A percentile compares a stretch with the other conserved stretches of the same genome.
These are phyloP conservation scores for Strigamia transsilvanica DNA, from an alignment of 2,888 invertebrate species.

Conservation along the genomic window DNA sequence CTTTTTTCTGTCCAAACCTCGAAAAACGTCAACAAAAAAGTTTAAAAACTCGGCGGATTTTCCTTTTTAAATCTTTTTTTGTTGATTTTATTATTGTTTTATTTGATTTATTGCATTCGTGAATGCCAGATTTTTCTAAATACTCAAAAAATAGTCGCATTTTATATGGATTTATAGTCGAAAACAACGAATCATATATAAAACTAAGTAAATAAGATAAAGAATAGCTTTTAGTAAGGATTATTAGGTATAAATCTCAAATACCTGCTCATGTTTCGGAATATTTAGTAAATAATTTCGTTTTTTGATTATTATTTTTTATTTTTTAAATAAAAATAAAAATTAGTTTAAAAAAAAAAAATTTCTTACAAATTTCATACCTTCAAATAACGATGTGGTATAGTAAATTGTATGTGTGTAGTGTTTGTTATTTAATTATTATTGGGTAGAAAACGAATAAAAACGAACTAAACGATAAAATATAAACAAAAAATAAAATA, in stretches of 20 bases:
- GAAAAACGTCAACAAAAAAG: neutral
- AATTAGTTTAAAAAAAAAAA: neutral
- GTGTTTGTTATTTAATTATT: slow-evolving; percentile 3
- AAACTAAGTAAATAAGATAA: neutral
- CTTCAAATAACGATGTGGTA: neutral
- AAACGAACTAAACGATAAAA: neutral
- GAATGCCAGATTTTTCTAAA: neutral
- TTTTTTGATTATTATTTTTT: neutral
- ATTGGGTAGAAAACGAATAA: neutral
- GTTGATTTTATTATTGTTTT: neutral
- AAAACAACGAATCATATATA: too few relatives aligned
- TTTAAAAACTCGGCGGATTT: neutral
- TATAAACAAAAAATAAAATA: neutral
- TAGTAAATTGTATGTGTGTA: slow-evolving; percentile 20
- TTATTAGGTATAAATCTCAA: neutral
- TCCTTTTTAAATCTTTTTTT: neutral
- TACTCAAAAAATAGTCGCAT: slow-evolving; percentile 7
- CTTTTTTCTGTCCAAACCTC: slow-evolving; percentile 37
- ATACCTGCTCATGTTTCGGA: slow-evolving; percentile 6
- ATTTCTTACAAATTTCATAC: neutral
- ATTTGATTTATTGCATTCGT: neutral
- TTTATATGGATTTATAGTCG: neutral
- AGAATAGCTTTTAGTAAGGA: slow-evolving; percentile 4
- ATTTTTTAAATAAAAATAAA: neutral
- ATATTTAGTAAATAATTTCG: neutral